Evolutionary conservation across 2,888 invertebrate genomes (phyloP), one percentile per base, ranked within the genome.

Genomic region (Lithophane leautieri): DNA sequence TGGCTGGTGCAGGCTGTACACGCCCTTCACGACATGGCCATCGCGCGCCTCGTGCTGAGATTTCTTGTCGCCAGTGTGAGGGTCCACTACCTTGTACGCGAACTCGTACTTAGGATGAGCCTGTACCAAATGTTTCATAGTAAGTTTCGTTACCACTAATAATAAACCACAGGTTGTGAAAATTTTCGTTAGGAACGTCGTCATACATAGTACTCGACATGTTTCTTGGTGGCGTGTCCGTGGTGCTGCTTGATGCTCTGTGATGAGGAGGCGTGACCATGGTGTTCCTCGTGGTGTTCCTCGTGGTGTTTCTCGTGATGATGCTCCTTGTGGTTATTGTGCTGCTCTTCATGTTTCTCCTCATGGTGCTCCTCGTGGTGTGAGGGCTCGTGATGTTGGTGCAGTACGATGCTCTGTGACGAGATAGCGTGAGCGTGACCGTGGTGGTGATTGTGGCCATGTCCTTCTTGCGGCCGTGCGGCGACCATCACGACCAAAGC

Each of bases 51-150:
- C 93, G 60, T 93, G 91, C 80, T 93, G 93, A 50, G 89, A 89
- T 85, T 93, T 92, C 85, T 92, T 90, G 89, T 96, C 96, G 9
- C 95, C 95, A 81, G 95, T 96, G 88, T 95, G 94, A 44, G 92
- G 92, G 87, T 96, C 96, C 82, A 90, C 89, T 22, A 96, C 95
- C 63, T 95, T 94, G 89, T 96, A 96, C 73, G 92, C 93, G 88
- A 92, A 95, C 81, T 93, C 93, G 90, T 96, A 96, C 84, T 94
- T 94, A 9, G 95, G 94, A 70, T 94, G 93, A 71, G 87, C 78
- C 91, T 91, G 73, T 19, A 50, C 14, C 0, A 71, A 25, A 62
- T 2, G 19, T 22, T 56, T 42, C 2, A 34, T 0, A 16, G 12
- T 63, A 28, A 70, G 6, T 69, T 11, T 12, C 9, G 8, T 34